phyloP scores from a whole-genome alignment of 2,113 vertebrate species.

The Macrotus californicus region DNA sequence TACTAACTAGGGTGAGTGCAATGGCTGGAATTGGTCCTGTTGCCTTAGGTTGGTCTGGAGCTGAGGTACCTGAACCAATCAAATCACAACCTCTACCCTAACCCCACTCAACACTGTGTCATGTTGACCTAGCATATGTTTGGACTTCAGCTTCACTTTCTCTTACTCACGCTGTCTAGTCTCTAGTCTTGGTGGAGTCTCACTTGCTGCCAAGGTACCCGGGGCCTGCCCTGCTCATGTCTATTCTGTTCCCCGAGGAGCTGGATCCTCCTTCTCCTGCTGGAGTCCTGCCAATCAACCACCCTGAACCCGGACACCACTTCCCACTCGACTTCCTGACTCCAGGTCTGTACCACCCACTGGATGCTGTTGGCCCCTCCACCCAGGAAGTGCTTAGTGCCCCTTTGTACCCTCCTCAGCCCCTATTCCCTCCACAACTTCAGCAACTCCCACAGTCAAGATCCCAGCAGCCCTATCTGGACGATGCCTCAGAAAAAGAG shows the following conservation, averaged over 20 bases:
- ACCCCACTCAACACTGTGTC: rapidly evolving
- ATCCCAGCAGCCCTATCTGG: neutral
- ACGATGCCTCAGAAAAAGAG: neutral
- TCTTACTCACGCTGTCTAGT: neutral
- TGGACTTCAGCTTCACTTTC: neutral
- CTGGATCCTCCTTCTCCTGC: neutral
- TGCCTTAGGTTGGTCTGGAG: neutral
- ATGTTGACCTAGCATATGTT: neutral
- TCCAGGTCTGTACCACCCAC: neutral
- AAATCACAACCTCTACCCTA: neutral
- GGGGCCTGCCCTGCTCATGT: neutral
- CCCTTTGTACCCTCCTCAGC: neutral
- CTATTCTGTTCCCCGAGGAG: neutral
- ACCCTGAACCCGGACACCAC: neutral
- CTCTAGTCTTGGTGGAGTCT: neutral
- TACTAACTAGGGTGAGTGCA: rapidly evolving
- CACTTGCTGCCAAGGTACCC: neutral
- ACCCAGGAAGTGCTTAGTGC: neutral
- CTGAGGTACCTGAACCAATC: neutral
- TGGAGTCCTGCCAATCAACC: neutral
- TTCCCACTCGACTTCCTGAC: neutral
- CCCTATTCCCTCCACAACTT: neutral
- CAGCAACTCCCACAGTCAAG: neutral
- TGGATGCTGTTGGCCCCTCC: no score
- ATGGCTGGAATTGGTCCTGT: neutral